Base-by-base conservation (phyloP, 1,140 invertebrate species). In the Mizuhopecten yessoensis region DNA sequence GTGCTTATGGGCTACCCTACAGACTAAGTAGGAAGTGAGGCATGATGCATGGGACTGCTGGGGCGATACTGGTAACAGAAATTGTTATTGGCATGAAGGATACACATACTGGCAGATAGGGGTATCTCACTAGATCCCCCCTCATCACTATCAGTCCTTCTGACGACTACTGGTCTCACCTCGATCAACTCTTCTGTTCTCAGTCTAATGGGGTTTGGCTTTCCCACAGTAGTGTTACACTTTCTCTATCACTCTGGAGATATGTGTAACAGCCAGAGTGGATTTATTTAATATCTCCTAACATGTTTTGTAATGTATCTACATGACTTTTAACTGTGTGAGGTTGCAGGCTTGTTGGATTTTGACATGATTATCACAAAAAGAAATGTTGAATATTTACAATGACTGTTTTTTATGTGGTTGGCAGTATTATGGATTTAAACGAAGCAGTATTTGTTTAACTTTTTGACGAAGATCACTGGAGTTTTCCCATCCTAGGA, bases 231-330 rank as follows among this genome's bases (percentile, higher is more conserved):
- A 75, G 57, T 75, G 57, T 11, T 75, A 29, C 57, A 49, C 45
- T 75, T n/a, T 75, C 57, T 75, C 57, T 75, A 75, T 75, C 57
- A 75, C 57, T 45, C 42, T 13, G 9, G 1, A 29, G 57, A 75
- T 75, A 75, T 75, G 57, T 75, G 23, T 29, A 5, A 75, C 57
- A 75, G 29, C 57, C 57, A 75, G 20, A n/a, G 9, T 75, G 57
- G 57, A 75, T 75, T 75, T 75, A 75, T 75, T 75, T 75, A 23
- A n/a, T 75, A 75, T 75, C 57, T 75, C 20, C 57, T 75, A 75
- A 75, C 45, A 57, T 75, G 57, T 75, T 75, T 75, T 75, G 57
- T 75, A n/a, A n/a, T 75, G n/a, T 75, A 75, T 75, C 57, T n/a
- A 75, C 5, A 29, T 1, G n/a, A n/a, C 57, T 29, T 75, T 57